A percentile compares a stretch with the other conserved stretches of the same genome.
These are phyloP conservation scores for Mastacembelus armatus DNA, from an alignment of 2,797 vertebrate genomes.

Conservation along the genomic window DNA sequence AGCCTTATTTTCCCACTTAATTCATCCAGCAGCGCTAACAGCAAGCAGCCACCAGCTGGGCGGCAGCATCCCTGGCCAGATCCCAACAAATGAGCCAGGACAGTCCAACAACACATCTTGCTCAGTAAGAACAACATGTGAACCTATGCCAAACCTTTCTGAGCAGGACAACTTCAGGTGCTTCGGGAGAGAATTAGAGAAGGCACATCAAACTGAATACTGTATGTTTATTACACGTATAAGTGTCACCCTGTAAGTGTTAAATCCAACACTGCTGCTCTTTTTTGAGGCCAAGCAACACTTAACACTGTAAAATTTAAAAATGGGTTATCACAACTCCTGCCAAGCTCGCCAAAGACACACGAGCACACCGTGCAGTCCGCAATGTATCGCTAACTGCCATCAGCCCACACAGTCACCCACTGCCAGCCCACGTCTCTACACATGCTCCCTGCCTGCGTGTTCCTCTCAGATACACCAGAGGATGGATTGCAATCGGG, in stretches of 20 bases:
- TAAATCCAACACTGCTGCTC: not conserved
- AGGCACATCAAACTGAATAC: not conserved
- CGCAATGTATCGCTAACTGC: slow-evolving; percentile 41
- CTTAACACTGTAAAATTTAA: slow-evolving; percentile 8
- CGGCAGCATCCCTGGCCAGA: slow-evolving; percentile 66
- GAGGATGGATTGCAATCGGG: slow-evolving; percentile 62
- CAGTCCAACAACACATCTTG: slow-evolving; percentile 45
- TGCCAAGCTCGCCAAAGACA: slow-evolving; percentile 25
- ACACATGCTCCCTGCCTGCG: slow-evolving; percentile 33
- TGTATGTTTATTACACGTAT: slow-evolving; percentile 10
- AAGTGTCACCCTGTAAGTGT: not conserved
- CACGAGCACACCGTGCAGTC: slow-evolving; percentile 33
- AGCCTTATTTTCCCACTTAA: slow-evolving; percentile 75
- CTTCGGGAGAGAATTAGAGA: not conserved
- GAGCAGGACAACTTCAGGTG: slow-evolving; percentile 8
- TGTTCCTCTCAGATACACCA: slow-evolving; percentile 40
- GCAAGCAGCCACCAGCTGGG: slow-evolving; percentile 72
- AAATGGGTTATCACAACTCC: slow-evolving; percentile 26
- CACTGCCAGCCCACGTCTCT: slow-evolving; percentile 51
- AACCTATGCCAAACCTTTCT: slow-evolving; percentile 7
- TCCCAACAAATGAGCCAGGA: slow-evolving; percentile 57
- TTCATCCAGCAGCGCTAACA: slow-evolving; percentile 69
- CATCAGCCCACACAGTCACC: slow-evolving; percentile 53
- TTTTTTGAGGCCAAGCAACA: slow-evolving; percentile 21
- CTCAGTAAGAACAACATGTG: slow-evolving; percentile 47